Evolutionary conservation across 2,797 vertebrate species (phyloP).

Genomic region (Sciurus carolinensis): DNA sequence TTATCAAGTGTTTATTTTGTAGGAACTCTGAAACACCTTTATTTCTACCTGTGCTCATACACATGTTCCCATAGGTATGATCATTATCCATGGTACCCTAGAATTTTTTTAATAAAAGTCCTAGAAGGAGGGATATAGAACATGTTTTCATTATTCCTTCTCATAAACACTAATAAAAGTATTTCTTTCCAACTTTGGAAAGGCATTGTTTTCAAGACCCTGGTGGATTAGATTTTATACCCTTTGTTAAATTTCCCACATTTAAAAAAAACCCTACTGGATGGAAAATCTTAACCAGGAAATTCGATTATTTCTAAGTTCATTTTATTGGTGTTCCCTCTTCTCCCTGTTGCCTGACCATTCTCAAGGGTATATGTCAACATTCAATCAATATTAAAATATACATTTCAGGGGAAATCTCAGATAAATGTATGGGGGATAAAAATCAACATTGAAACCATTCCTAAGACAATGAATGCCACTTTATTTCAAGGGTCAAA

Average conservation of each 20-base stretch:
- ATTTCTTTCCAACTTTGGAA: slow-evolving; percentile 49
- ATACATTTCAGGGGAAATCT: neutral
- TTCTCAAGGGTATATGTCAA: neutral
- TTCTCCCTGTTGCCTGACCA: neutral
- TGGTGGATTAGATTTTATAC: neutral
- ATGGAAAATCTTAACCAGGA: neutral
- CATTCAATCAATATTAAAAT: slow-evolving; percentile 27
- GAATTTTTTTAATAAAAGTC: neutral
- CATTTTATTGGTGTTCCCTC: neutral
- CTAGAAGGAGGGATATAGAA: neutral
- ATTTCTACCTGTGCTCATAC: neutral
- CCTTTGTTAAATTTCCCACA: slow-evolving; percentile 19
- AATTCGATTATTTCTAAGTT: slow-evolving; percentile 50
- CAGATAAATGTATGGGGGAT: neutral
- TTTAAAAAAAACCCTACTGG: neutral
- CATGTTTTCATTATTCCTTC: neutral
- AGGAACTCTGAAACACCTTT: neutral
- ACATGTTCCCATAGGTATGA: neutral
- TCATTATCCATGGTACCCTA: neutral
- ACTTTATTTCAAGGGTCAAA: slow-evolving; percentile 71
- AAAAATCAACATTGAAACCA: slow-evolving; percentile 74
- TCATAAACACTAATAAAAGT: neutral
- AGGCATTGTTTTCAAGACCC: slow-evolving; percentile 24
- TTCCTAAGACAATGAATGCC: slow-evolving; percentile 62
- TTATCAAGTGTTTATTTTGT: neutral